These are phyloP conservation scores for Stenolophus ochropezus DNA, from an alignment of 2,888 invertebrate species.

Conservation along the genomic window DNA sequence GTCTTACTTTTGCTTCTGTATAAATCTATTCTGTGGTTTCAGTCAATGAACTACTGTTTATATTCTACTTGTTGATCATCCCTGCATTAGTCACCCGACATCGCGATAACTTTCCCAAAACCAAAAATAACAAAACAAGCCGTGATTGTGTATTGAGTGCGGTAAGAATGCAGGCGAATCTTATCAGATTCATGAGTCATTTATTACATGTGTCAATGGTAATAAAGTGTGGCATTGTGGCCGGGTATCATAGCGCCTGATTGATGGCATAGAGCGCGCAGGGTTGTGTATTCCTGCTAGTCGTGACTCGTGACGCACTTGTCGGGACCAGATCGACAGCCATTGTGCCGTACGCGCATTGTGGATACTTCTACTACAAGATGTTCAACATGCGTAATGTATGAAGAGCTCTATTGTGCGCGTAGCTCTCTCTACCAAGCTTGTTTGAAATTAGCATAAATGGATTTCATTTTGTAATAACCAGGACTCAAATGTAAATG, in stretches of 20 bases:
- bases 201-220: conserved; percentile 71
- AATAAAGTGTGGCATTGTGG: conserved; percentile 70
- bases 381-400: conserved; percentile 25
- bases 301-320: conserved; percentile 23
- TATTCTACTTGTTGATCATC: not conserved
- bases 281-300: conserved; percentile 5
- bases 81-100: not conserved
- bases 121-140: conserved; percentile 50
- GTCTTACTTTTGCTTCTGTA: too few relatives aligned
- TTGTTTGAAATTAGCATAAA: not conserved
- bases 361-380: conserved; percentile 5
- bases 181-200: conserved; percentile 67
- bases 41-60: too few relatives aligned
- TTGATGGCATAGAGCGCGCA: conserved; percentile 64
- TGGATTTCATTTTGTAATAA: not conserved
- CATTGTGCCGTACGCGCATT: conserved; percentile 8
- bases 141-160: conserved; percentile 5
- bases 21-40: too few relatives aligned
- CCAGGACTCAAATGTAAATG: too few relatives aligned
- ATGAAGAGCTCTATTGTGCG: not conserved
- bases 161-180: conserved; percentile 53
- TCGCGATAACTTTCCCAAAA: conserved; percentile 52
- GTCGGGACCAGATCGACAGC: conserved; percentile 7
- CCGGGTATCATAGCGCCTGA: conserved; percentile 63
- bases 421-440: too few relatives aligned